Evolutionary conservation across 2,113 vertebrate genomes (phyloP), one percentile per base, ranked within the genome.

Genomic region (Ovibos moschatus): DNA sequence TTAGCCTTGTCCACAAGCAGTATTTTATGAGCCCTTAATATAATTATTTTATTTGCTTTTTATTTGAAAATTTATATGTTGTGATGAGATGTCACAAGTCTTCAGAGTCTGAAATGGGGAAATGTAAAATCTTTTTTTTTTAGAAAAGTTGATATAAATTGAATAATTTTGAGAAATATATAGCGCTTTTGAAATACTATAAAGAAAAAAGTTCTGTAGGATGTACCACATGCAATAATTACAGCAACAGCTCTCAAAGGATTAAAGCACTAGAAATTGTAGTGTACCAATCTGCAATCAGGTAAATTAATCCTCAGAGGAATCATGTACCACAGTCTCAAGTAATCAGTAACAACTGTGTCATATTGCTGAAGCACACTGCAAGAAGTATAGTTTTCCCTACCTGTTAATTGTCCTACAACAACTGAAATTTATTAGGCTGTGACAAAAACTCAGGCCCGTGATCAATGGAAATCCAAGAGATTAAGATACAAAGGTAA

Each of bases 231-330:
- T 92, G 57, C 76, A 95, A 87, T 95, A 97, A 98, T 98, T 97
- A 97, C 23, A 89, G 50, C 15, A 43, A 89, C 74, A 95, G 25
- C 15, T 60, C 91, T 97, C 97, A 88, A 89, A 97, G 83, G 97
- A 85, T 11, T 93, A 97, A 93, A 97, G 36, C 60, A 76, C 43
- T 95, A 92, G 51, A 83, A 98, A 98, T 57, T 95, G 78, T 98
- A 97, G 87, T 97, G 84, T 78, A 58, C 60, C 15, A 95, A 79
- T 86, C 95, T 95, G n/a, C 33, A 71, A 79, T 82, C 84, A 97
- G 79, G 93, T 94, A 98, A 98, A 98, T 98, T 96, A 99, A 98
- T 98, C 89, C 98, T 94, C 97, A 25, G 83, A 97, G 98, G 97
- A 98, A 82, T 97, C 82, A 78, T 23, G 97, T 28, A 3, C 40